Percentiles rank a stretch among this genome's conserved stretches.
Evolutionary conservation across 1,140 invertebrate genomes (phyloP).

Genomic region (Drosophila ananassae): DNA sequence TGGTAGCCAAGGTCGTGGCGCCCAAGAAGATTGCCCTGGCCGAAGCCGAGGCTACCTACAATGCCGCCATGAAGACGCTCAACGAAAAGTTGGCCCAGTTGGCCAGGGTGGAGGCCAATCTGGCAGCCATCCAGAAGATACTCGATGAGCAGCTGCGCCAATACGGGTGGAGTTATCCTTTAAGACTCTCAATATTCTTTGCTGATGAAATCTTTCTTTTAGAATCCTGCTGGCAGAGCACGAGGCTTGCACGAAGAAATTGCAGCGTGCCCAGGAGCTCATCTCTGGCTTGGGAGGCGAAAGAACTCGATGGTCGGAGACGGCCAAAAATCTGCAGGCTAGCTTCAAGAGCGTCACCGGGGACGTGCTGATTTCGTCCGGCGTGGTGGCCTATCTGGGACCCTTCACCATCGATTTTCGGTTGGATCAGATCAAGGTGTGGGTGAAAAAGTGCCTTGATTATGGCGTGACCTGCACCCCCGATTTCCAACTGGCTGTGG

Average conservation of each 20-base stretch:
- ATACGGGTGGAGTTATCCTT: conserved; percentile 54
- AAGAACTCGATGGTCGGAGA: conserved; percentile 91
- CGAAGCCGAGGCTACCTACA: conserved; percentile 90
- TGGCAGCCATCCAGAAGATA: conserved; percentile 89
- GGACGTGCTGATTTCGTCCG: conserved; percentile 94
- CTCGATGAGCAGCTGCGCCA: conserved; percentile 86
- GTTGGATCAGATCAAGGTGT: conserved; percentile 86
- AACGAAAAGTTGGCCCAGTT: conserved; percentile 91
- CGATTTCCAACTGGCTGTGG: conserved; percentile 90
- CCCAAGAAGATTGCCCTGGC: conserved; percentile 93
- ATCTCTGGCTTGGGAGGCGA: conserved; percentile 94
- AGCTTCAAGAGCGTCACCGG: conserved; percentile 89
- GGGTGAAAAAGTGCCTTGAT: conserved; percentile 88
- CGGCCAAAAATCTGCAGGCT: conserved; percentile 90
- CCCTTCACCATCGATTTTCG: conserved; percentile 93
- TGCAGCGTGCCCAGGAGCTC: conserved; percentile 96
- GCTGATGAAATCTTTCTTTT: conserved; percentile 42
- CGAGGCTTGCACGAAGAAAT: conserved; percentile 93
- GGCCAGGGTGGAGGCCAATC: conserved; percentile 87
- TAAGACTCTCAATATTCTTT: not conserved
- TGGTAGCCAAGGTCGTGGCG: conserved; percentile 94
- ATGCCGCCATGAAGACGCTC: conserved; percentile 88
- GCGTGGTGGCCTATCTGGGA: conserved; percentile 95
- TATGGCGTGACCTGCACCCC: conserved; percentile 90
- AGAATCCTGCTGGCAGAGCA: conserved; percentile 92